Percentiles rank a stretch among this genome's conserved stretches.
Conservation (phyloP, 2,888 invertebrate genomes). For the Metopia argyrocephala region DNA sequence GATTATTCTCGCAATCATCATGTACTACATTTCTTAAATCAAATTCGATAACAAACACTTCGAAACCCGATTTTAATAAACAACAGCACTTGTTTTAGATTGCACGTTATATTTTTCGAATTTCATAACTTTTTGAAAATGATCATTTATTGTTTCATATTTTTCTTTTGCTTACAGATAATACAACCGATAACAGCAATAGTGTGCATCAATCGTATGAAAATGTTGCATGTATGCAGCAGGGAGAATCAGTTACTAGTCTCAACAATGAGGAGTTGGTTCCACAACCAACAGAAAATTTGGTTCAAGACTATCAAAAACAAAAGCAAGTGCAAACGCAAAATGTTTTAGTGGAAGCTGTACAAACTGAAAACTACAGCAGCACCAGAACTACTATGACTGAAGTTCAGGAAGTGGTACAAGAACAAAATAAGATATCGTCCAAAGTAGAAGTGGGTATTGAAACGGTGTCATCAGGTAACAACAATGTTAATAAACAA, state of each 20-base stretch:
- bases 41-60: too few relatives aligned
- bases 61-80: too few relatives aligned
- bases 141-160: not conserved
- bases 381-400: constrained; percentile 39
- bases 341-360: constrained; percentile 16
- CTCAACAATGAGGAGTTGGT: constrained; percentile 58
- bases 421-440: constrained; percentile 11
- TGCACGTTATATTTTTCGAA: not conserved
- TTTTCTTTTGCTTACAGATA: constrained; percentile 39
- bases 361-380: constrained; percentile 29
- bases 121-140: not conserved
- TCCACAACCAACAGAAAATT: constrained; percentile 62
- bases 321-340: constrained; percentile 28
- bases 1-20: too few relatives aligned
- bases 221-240: constrained; percentile 45
- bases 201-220: constrained; percentile 46
- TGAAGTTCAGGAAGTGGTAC: constrained; percentile 48
- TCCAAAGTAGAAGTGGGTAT: constrained; percentile 50
- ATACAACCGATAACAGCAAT: constrained; percentile 18
- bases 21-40: too few relatives aligned
- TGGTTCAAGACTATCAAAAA: constrained; percentile 61
- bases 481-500: not conserved
- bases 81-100: too few relatives aligned
- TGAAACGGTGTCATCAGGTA: constrained; percentile 50
- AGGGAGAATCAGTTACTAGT: constrained; percentile 60